Base-by-base conservation (phyloP, 2,888 invertebrate genomes). In the Stenolophus ochropezus region DNA sequence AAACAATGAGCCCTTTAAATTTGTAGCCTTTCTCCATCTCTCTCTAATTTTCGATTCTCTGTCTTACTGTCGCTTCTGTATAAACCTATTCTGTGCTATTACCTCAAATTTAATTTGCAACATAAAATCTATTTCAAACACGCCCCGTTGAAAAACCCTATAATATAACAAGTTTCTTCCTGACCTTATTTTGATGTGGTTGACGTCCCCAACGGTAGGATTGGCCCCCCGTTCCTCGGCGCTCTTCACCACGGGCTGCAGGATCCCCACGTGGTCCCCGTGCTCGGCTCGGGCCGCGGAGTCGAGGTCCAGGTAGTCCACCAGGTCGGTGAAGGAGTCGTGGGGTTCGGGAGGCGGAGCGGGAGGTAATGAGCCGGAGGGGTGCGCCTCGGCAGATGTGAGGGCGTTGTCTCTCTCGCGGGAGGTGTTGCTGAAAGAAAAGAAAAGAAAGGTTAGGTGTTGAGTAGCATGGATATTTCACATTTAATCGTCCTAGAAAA, bases 191-290 rank as follows among this genome's bases (percentile, higher is more conserved):
- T 27, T n/a, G 27, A 16, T 25, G 18, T 75, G 92, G 86, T 94
- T 93, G 88, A 95, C 89, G 85, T 94, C 93, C 0, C 92, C 94
- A 82, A 96, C 90, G 2, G 93, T 93, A 0, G 95, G 95, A 88
- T 95, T 95, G 8, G 11, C 8, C 11, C 33, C 33, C 8, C 1
- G 11, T 58, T 92, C 90, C 84, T 92, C 92, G 65, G 90, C 89
- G 82, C 89, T 89, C 82, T 89, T 90, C 51, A 91, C 86, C 11
- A 91, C 90, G 27, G 90, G 88, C 47, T 91, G 91, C 16, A 89
- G 86, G 84, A 92, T 89, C 25, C 92, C 92, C 1, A 92, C 91
- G 3, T 89, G 90, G 5, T 88, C 87, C 81, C 89, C 87, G 79
- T 86, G 89, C 74, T 91, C 91, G 71, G 91, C 91, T 20, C 88